These are phyloP conservation scores for Dermatophagoides farinae DNA, from an alignment of 1,140 invertebrate species.

Conservation along the genomic window DNA sequence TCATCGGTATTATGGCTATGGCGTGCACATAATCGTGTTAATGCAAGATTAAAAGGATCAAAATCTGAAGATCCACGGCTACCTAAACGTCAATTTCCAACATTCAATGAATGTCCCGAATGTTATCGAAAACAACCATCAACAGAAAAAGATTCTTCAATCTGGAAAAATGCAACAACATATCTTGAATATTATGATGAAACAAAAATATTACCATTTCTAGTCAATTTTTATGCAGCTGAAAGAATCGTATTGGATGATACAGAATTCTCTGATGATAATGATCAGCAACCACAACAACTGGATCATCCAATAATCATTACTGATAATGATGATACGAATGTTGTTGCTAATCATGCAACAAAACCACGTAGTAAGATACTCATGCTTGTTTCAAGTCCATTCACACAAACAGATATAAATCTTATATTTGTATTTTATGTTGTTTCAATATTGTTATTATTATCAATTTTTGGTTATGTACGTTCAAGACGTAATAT, in stretches of 20 bases:
- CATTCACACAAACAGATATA: not conserved
- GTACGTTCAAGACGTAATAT: not conserved
- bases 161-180: not conserved
- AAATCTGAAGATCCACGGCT: slow-evolving; percentile 67
- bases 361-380: not conserved
- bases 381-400: not conserved
- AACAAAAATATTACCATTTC: slow-evolving; percentile 4
- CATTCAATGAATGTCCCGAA: slow-evolving; percentile 37
- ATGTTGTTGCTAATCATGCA: not conserved
- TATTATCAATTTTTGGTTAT: not conserved
- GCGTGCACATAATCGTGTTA: slow-evolving; percentile 81
- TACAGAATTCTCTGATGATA: slow-evolving; percentile 1
- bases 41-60: slow-evolving; percentile 61
- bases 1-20: slow-evolving; percentile 78
- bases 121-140: slow-evolving; percentile 31
- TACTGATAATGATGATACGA: not conserved
- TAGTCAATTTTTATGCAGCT: not conserved
- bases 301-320: not conserved
- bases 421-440: slow-evolving; percentile 2
- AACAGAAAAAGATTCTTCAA: not conserved
- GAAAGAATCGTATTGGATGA: not conserved
- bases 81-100: slow-evolving; percentile 77
- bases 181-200: not conserved
- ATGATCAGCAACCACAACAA: not conserved
- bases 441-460: not conserved